Base-by-base conservation (phyloP, 2,113 vertebrate species). In the Albula glossodonta region DNA sequence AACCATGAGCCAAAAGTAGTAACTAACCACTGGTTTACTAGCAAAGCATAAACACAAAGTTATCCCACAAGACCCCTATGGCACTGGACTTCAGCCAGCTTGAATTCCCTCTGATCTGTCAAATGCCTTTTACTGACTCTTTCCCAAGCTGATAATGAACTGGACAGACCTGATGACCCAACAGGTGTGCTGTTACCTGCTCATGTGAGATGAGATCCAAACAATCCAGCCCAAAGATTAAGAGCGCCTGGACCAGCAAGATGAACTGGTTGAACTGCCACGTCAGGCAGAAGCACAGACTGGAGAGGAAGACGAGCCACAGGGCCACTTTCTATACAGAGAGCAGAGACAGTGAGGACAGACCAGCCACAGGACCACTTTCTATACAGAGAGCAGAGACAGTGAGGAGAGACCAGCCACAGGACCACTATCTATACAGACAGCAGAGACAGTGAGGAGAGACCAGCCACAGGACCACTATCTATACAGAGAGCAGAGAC, bases 201-300 rank as follows among this genome's bases (percentile, higher is more conserved):
- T 90, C 70, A 0, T 95, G 86, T 0, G 97, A 95, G 80, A 99
- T 87, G 91, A 99, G 92, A 93, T 98, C 96, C 49, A 96, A 77
- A 25, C 95, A 97, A 92, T 99, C 98, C 89, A 99, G 91, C 0
- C 92, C 92, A 90, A 97, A 99, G 48, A 99, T 89, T 85, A 96
- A 95, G 53, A 99, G 84, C 0, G 97, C 96, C 85, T 99, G 98
- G 85, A 99, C 95, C 8, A 99, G 94, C 86, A 98, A 94, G 93
- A 99, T 96, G 90, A 99, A 99, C 90, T 99, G 98, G 94, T 99
- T 99, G 91, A 99, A 99, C 88, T 99, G 98, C 98, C 98, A 99
- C 2, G 96, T 96, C 92, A 99, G 93, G 86, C 97, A 97, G 93
- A 99, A 99, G 85, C 97, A 96, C 89, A 98, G 96, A 0, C 97